These are phyloP conservation scores for Phoxinus dragarum DNA, from an alignment of 2,797 vertebrate genomes.

Conservation along the genomic window DNA sequence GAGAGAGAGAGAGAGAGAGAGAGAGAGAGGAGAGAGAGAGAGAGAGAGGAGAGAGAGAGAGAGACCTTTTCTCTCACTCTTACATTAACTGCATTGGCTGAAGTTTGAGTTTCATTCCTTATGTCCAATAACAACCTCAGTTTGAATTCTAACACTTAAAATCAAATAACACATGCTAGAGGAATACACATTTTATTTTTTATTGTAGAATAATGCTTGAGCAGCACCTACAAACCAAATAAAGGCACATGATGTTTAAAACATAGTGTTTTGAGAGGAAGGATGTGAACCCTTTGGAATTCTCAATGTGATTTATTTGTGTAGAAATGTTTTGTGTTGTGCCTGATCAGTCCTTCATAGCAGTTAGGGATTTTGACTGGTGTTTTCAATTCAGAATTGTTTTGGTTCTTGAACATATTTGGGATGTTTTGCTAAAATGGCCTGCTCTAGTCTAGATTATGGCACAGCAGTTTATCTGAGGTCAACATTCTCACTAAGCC, in stretches of 20 bases:
- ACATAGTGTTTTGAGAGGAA: neutral
- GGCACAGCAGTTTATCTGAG: neutral
- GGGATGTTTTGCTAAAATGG: neutral
- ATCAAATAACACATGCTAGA: neutral
- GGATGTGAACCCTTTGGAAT: neutral
- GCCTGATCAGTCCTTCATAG: neutral
- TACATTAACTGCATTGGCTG: neutral
- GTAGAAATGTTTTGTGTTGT: neutral
- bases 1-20: too few relatives aligned
- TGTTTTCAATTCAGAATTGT: neutral
- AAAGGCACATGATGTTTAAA: neutral
- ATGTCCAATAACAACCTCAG: conserved; percentile 25
- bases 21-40: too few relatives aligned
- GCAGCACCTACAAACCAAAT: conserved; percentile 4
- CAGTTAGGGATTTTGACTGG: neutral
- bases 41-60: conserved; percentile 11
- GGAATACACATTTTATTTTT: neutral
- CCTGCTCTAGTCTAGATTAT: neutral
- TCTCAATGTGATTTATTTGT: neutral
- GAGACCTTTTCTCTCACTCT: neutral
- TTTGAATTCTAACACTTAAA: conserved; percentile 21
- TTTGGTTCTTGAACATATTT: neutral
- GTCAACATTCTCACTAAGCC: neutral
- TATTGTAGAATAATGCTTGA: neutral
- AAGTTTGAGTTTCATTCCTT: conserved; percentile 6